Conservation (phyloP, 2,797 vertebrate species). For the Synanceia verrucosa region DNA sequence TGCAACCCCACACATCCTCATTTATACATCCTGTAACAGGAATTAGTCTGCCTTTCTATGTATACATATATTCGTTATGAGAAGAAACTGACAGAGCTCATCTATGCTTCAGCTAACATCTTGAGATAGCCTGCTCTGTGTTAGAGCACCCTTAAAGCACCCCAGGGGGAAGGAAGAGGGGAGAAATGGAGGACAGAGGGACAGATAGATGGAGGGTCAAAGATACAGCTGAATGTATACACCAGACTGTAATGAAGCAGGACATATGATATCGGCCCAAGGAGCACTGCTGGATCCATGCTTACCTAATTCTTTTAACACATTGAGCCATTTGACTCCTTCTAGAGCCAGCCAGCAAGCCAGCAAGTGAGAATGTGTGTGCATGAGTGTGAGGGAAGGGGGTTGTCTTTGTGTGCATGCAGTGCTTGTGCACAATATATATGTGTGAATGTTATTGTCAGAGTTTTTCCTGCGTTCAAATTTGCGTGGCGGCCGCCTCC, state of each 20-base stretch:
- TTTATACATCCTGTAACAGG: slow-evolving; percentile 40
- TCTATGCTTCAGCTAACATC: slow-evolving; percentile 75
- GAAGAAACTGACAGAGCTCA: slow-evolving; percentile 50
- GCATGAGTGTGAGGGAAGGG: neutral
- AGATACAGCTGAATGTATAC: slow-evolving; percentile 78
- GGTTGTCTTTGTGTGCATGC: slow-evolving; percentile 12
- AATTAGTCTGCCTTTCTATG: slow-evolving; percentile 19
- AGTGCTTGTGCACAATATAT: neutral
- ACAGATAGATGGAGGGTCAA: slow-evolving; percentile 70
- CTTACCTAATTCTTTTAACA: slow-evolving; percentile 88
- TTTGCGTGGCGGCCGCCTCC: too few relatives aligned
- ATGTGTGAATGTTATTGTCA: neutral
- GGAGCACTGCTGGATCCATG: slow-evolving; percentile 79
- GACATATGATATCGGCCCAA: slow-evolving; percentile 79
- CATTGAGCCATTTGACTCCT: slow-evolving; percentile 81
- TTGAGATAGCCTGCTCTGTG: slow-evolving; percentile 62
- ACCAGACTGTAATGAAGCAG: slow-evolving; percentile 82
- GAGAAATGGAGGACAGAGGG: slow-evolving; percentile 31
- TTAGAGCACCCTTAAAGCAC: slow-evolving; percentile 76
- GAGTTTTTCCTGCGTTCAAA: too few relatives aligned
- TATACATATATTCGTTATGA: slow-evolving; percentile 2
- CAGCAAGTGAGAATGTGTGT: slow-evolving; percentile 28
- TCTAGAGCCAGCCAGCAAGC: slow-evolving; percentile 64
- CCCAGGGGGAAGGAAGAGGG: slow-evolving; percentile 48
- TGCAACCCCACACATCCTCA: slow-evolving; percentile 22